Percentiles rank a stretch among this genome's conserved stretches.
Evolutionary conservation across 2,888 invertebrate species (phyloP).

Genomic region (Malthinus seriepunctatus): DNA sequence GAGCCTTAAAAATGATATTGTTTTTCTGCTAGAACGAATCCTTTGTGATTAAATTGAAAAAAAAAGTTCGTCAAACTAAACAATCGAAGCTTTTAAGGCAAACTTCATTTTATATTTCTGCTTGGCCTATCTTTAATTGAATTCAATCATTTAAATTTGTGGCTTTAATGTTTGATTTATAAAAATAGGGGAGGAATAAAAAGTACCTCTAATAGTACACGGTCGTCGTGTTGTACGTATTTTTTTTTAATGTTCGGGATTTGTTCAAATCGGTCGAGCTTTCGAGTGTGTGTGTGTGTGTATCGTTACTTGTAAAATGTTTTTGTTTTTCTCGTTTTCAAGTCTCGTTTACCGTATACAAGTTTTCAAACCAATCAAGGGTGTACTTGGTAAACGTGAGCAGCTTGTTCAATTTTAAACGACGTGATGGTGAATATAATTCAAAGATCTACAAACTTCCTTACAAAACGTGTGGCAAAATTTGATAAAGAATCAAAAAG

Average conservation of each 20-base stretch:
- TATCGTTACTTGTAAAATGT: constrained; percentile 17
- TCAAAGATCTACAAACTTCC: constrained; percentile 5
- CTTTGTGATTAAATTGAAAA: constrained; percentile 24
- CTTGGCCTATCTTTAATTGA: constrained; percentile 22
- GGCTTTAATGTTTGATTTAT: constrained; percentile 1
- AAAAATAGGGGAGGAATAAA: background rate
- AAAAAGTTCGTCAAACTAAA: constrained; percentile 21
- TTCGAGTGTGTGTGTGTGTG: constrained; percentile 1
- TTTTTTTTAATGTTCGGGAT: too few relatives aligned
- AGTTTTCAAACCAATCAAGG: constrained; percentile 36
- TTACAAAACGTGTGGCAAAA: background rate
- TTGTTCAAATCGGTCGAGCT: background rate
- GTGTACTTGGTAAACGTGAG: constrained; percentile 34
- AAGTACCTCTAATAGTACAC: too few relatives aligned
- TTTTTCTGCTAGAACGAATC: constrained; percentile 17
- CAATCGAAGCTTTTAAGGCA: constrained; percentile 23
- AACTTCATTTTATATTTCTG: constrained; percentile 18
- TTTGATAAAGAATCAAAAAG: too few relatives aligned
- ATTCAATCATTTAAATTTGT: constrained; percentile 21
- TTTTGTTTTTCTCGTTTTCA: constrained; percentile 25
- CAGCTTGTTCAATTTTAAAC: constrained; percentile 13
- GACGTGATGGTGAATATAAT: constrained; percentile 16
- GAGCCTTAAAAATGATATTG: constrained; percentile 20
- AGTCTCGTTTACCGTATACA: constrained; percentile 32
- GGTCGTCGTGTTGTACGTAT: too few relatives aligned